These are phyloP conservation scores for Halictus quadricinctus DNA, from an alignment of 2,888 invertebrate species.

Conservation along the genomic window DNA sequence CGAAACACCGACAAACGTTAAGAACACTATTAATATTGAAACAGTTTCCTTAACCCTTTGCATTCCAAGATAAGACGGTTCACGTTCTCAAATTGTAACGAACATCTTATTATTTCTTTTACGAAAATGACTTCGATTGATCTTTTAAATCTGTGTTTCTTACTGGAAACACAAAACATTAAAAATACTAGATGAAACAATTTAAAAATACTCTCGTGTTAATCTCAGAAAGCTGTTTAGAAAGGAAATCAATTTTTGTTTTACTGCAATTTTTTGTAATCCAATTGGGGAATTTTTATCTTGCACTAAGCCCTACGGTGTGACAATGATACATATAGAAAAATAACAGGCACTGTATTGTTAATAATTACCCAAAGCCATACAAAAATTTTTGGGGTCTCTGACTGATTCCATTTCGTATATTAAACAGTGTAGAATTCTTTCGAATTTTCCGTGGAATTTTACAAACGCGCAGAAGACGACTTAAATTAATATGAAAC, in stretches of 20 bases:
- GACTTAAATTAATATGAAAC: background rate
- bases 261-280: background rate
- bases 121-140: background rate
- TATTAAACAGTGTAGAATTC: background rate
- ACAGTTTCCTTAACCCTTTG: too few species aligned
- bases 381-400: background rate
- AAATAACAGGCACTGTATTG: background rate
- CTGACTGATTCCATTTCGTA: background rate
- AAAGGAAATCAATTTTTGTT: background rate
- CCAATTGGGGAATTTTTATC: too few species aligned
- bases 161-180: background rate
- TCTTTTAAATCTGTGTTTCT: background rate
- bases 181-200: background rate
- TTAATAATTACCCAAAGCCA: background rate
- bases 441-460: background rate
- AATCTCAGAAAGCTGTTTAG: background rate
- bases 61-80: too few species aligned
- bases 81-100: background rate
- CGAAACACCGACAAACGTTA: background rate
- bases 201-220: background rate
- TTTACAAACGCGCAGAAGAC: background rate
- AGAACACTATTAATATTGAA: background rate
- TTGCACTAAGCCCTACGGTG: background rate
- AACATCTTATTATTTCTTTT: background rate
- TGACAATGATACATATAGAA: too few species aligned